These are phyloP conservation scores for Augochlora pura DNA, from an alignment of 1,140 invertebrate genomes.

Conservation along the genomic window DNA sequence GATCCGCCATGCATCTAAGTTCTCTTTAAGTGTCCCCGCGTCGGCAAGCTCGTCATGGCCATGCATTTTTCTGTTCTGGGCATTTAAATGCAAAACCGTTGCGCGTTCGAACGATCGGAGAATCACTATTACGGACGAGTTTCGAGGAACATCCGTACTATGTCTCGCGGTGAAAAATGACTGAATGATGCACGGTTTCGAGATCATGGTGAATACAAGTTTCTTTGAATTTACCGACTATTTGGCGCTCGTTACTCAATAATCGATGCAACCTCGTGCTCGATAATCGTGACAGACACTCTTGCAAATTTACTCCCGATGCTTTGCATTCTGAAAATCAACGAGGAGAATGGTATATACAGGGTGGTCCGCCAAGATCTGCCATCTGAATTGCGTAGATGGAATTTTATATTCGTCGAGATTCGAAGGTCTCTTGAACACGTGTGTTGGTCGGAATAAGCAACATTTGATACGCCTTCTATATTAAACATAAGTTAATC, in stretches of 20 bases:
- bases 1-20: background rate
- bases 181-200: background rate
- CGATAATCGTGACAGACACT: background rate
- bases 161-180: constrained; percentile 18
- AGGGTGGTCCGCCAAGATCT: too few relatives aligned
- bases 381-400: too few relatives aligned
- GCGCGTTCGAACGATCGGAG: background rate
- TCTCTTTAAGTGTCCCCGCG: background rate
- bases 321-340: too few relatives aligned
- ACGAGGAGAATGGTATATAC: too few relatives aligned
- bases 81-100: constrained; percentile 30
- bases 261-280: background rate
- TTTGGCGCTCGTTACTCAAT: background rate
- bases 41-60: background rate
- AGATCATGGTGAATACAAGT: constrained; percentile 10
- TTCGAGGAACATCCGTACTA: constrained; percentile 6
- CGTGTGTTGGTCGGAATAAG: too few relatives aligned
- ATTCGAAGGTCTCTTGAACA: too few relatives aligned
- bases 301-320: too few relatives aligned
- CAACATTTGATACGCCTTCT: too few relatives aligned
- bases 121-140: constrained; percentile 4
- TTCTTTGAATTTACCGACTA: background rate
- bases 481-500: too few relatives aligned
- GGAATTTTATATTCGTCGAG: too few relatives aligned
- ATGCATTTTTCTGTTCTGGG: constrained; percentile 7